phyloP scores from a whole-genome alignment of 2,888 invertebrate genomes.

The Agrenia bidenticulata region DNA sequence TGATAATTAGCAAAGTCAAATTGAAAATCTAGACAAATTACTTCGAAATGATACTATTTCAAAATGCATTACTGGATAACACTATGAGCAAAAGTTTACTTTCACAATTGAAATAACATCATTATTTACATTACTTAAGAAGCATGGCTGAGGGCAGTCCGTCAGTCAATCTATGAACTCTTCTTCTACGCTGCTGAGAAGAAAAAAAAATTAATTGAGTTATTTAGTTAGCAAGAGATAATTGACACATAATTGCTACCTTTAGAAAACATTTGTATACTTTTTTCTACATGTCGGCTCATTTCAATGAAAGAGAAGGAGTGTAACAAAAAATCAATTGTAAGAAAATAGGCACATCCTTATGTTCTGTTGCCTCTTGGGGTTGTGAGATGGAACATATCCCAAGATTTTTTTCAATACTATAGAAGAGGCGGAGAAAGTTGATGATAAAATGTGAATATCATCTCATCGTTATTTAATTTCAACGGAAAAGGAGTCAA shows the following conservation, averaged over 20 bases:
- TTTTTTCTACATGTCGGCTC: conserved; percentile 29
- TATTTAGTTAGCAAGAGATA: conserved; percentile 48
- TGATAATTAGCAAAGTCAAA: no score
- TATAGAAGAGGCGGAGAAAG: neutral
- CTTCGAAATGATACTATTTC: no score
- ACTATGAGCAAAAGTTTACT: no score
- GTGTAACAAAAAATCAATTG: conserved; percentile 12
- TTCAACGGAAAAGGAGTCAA: neutral
- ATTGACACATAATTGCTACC: conserved; percentile 50
- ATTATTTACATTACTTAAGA: no score
- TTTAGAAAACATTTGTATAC: conserved; percentile 45
- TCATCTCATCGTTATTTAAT: neutral
- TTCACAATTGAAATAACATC: no score
- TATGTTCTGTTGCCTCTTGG: no score
- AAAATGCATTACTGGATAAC: no score
- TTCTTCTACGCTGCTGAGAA: conserved; percentile 30
- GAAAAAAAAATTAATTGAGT: conserved; percentile 48
- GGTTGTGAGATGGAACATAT: no score
- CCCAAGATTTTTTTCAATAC: no score
- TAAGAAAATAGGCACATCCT: neutral
- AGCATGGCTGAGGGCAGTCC: neutral
- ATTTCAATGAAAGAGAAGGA: conserved; percentile 30
- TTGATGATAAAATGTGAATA: neutral
- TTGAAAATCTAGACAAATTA: no score
- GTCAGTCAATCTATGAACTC: neutral